A percentile compares a stretch with the other conserved stretches of the same genome.
Conservation (phyloP, 1,140 invertebrate genomes). For the Brachionus angularis region DNA sequence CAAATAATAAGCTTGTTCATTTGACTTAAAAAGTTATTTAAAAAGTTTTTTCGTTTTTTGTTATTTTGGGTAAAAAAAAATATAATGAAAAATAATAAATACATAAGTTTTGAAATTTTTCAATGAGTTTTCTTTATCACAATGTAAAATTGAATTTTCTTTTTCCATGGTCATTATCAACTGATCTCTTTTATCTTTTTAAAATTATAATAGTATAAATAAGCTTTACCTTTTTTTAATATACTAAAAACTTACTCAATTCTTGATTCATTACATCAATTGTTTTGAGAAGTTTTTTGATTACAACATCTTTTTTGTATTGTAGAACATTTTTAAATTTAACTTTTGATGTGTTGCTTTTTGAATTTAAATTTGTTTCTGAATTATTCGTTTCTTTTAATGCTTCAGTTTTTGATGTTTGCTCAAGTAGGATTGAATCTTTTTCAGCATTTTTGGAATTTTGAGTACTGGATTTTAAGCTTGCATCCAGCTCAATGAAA, state of each 20-base stretch:
- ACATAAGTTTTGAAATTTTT: too few relatives aligned
- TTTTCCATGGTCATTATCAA: constrained; percentile 33
- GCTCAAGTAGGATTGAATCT: too few relatives aligned
- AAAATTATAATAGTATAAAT: neutral
- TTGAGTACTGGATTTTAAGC: neutral
- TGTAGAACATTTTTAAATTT: constrained; percentile 30
- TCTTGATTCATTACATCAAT: constrained; percentile 37
- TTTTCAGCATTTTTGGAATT: too few relatives aligned
- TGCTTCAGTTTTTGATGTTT: neutral
- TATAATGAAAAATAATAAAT: too few relatives aligned
- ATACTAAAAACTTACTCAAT: constrained; percentile 25
- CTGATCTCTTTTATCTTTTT: constrained; percentile 35
- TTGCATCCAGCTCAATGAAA: neutral
- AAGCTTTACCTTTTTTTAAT: neutral
- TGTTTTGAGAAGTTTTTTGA: constrained; percentile 36
- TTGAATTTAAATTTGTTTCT: neutral
- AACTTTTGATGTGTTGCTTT: neutral
- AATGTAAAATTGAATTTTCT: constrained; percentile 5
- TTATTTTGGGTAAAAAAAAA: too few relatives aligned
- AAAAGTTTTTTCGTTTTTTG: too few relatives aligned
- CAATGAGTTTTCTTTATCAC: too few relatives aligned
- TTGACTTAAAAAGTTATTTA: neutral
- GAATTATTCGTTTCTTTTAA: neutral
- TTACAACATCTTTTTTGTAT: constrained; percentile 22
- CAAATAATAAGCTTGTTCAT: constrained; percentile 21